Conservation (phyloP, 2,797 vertebrate genomes). For the Acanthurus tractus region DNA sequence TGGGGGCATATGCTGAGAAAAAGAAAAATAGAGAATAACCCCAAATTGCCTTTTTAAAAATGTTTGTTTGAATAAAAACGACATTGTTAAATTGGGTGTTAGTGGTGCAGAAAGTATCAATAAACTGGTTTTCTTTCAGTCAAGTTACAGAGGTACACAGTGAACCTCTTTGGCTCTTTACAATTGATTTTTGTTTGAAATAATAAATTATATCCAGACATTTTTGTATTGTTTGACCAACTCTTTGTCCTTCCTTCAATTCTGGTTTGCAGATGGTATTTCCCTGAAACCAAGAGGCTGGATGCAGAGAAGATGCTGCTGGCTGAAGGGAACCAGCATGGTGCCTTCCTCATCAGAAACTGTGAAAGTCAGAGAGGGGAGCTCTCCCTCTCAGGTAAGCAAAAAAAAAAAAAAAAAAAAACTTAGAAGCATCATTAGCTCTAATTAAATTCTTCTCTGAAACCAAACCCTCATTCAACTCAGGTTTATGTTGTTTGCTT, state of each 20-base stretch:
- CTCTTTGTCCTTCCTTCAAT: neutral
- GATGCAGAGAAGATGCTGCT: conserved; percentile 93
- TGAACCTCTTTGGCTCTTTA: neutral
- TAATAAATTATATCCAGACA: neutral
- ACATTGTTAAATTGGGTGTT: neutral
- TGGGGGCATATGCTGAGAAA: neutral
- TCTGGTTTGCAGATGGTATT: conserved; percentile 92
- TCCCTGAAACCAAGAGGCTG: conserved; percentile 89
- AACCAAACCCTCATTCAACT: neutral
- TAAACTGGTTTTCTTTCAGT: neutral
- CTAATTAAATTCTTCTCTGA: neutral
- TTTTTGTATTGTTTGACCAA: neutral
- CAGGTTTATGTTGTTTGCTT: neutral
- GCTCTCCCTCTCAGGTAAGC: conserved; percentile 93
- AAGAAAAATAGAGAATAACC: neutral
- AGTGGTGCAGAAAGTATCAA: neutral
- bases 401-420: too few species aligned
- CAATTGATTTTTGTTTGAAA: neutral
- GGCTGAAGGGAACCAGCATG: conserved; percentile 83
- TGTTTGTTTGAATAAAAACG: neutral
- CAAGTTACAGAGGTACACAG: neutral
- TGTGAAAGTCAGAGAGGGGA: conserved; percentile 91
- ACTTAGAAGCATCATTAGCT: too few species aligned
- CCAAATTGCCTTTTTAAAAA: neutral
- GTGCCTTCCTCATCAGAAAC: conserved; percentile 93